These are phyloP conservation scores for Crypturellus tataupa DNA, from an alignment of 2,797 vertebrate species.

Conservation along the genomic window DNA sequence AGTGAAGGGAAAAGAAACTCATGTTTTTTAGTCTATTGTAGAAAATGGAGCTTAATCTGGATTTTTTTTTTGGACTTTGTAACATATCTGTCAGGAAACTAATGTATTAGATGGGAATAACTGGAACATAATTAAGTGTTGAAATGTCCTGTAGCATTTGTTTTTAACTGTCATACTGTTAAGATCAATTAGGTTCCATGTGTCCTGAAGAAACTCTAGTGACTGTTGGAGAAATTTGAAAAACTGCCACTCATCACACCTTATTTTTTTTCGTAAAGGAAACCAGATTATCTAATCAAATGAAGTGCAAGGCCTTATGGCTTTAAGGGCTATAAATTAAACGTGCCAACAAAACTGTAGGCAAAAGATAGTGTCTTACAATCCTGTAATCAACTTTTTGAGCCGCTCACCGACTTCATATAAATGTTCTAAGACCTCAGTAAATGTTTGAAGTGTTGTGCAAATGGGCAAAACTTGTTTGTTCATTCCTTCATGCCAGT, in stretches of 20 bases:
- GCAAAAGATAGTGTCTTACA: neutral
- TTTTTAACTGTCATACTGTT: neutral
- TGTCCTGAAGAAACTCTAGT: neutral
- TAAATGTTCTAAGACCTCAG: neutral
- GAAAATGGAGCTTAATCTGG: neutral
- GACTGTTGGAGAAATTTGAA: neutral
- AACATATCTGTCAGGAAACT: neutral
- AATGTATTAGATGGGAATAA: neutral
- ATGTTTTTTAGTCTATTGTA: neutral
- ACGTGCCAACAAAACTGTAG: neutral
- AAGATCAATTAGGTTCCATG: neutral
- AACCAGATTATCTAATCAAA: constrained; percentile 5
- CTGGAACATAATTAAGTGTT: constrained; percentile 7
- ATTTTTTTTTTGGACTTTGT: neutral
- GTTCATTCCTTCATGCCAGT: neutral
- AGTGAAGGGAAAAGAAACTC: neutral
- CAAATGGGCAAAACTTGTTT: neutral
- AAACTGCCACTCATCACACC: neutral
- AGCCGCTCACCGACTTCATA: neutral
- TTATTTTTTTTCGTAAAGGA: neutral
- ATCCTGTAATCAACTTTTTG: neutral
- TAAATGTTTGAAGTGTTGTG: neutral
- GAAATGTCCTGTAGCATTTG: neutral
- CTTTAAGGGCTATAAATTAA: neutral
- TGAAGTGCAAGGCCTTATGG: neutral